Percentiles rank a stretch among this genome's conserved stretches.
Conservation (phyloP, 1,140 invertebrate species). For the Orchesella cincta region DNA sequence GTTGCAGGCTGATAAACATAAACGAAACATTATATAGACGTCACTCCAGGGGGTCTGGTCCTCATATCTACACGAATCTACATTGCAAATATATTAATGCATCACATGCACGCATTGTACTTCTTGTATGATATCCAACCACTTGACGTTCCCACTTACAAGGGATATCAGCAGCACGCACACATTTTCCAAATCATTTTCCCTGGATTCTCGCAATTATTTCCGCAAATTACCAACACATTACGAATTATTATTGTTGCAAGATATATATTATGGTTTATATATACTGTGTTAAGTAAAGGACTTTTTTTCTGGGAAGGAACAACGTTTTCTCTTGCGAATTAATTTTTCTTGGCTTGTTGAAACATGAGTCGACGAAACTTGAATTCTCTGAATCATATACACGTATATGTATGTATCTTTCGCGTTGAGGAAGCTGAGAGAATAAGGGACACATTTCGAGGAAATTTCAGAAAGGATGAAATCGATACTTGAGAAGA, state of each 20-base stretch:
- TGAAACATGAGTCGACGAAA: no score
- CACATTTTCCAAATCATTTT: no score
- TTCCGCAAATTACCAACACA: neutral
- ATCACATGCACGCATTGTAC: neutral
- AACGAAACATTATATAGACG: neutral
- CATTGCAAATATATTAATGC: neutral
- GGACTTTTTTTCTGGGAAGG: neutral
- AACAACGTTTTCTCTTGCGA: neutral
- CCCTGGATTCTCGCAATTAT: neutral
- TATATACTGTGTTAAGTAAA: no score
- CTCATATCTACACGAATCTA: neutral
- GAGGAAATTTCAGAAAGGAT: neutral
- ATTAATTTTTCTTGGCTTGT: neutral
- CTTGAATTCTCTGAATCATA: no score
- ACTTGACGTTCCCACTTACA: no score
- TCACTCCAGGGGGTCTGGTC: neutral
- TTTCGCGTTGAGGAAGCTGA: no score
- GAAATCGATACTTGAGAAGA: no score
- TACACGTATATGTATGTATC: no score
- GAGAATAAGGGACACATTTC: neutral
- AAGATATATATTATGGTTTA: no score
- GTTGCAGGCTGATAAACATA: neutral
- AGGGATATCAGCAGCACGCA: no score
- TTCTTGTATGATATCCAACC: no score
- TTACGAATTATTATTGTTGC: neutral